Evolutionary conservation across 2,888 invertebrate species (phyloP).

Genomic region (Phortica okadai): DNA sequence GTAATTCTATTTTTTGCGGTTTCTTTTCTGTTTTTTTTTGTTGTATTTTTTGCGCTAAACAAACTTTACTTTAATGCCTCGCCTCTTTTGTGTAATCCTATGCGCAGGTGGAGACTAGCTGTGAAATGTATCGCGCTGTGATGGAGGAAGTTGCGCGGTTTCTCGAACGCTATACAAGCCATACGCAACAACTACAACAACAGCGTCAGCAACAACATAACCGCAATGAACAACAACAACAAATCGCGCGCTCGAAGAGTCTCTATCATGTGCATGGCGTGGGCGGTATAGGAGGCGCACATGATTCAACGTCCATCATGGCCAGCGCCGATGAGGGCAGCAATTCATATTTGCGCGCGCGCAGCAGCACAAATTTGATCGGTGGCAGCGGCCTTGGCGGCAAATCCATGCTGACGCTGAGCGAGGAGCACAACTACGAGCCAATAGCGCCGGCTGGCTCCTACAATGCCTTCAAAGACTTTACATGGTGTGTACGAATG

Average conservation of each 20-base stretch:
- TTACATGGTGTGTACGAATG: slow-evolving; percentile 78
- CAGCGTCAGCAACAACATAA: slow-evolving; percentile 55
- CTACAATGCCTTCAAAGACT: slow-evolving; percentile 78
- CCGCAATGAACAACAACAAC: slow-evolving; percentile 55
- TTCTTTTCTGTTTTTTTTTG: slow-evolving; percentile 9
- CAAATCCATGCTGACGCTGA: slow-evolving; percentile 59
- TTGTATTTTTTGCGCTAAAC: background rate
- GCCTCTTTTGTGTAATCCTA: slow-evolving; percentile 6
- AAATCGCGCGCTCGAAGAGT: slow-evolving; percentile 76
- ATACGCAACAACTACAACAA: slow-evolving; percentile 59
- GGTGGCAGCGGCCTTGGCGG: slow-evolving; percentile 43
- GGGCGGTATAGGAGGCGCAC: slow-evolving; percentile 44
- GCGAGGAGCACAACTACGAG: slow-evolving; percentile 62
- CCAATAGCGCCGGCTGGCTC: slow-evolving; percentile 66
- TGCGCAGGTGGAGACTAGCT: slow-evolving; percentile 80
- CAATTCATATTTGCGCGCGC: slow-evolving; percentile 67
- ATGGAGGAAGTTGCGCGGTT: slow-evolving; percentile 83
- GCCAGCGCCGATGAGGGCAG: slow-evolving; percentile 42
- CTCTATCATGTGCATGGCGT: slow-evolving; percentile 72
- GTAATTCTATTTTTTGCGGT: slow-evolving; percentile 12
- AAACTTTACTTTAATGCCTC: slow-evolving; percentile 44
- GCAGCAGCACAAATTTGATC: slow-evolving; percentile 74
- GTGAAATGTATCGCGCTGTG: slow-evolving; percentile 83
- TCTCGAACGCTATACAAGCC: slow-evolving; percentile 78
- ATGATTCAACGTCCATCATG: background rate